phyloP scores from a whole-genome alignment of 2,113 vertebrate genomes.

The Delphinapterus leucas region DNA sequence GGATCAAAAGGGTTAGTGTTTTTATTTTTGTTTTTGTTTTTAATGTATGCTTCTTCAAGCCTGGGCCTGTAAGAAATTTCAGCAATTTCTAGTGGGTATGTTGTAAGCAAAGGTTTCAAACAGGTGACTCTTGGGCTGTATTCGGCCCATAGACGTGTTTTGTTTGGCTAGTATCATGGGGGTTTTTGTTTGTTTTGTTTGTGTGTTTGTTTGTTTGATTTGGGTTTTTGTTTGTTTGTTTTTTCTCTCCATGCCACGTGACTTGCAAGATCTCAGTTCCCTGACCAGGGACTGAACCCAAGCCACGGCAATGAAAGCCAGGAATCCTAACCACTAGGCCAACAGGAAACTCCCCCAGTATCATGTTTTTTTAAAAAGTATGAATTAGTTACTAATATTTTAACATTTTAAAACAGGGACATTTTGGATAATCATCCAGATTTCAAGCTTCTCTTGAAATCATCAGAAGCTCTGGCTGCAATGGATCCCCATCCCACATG shows the following conservation, averaged over 20 bases:
- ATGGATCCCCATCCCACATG: background rate
- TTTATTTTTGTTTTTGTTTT: background rate
- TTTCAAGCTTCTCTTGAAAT: background rate
- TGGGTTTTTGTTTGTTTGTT: no score
- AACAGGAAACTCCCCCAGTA: no score
- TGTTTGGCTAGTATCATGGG: background rate
- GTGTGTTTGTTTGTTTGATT: no score
- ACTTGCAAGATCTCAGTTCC: no score
- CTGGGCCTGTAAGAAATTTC: background rate
- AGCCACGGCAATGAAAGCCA: no score
- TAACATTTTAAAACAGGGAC: background rate
- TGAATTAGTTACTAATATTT: background rate
- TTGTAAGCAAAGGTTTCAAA: background rate
- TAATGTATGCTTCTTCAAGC: background rate
- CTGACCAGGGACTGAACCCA: no score
- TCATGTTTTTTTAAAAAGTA: background rate
- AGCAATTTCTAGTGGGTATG: background rate
- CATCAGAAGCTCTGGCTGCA: background rate
- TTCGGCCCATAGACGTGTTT: background rate
- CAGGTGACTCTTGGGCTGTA: background rate
- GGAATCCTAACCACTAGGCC: no score
- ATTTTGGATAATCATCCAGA: background rate
- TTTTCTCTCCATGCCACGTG: no score
- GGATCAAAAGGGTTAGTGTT: background rate
- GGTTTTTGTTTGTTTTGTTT: no score